Conservation (phyloP, 2,113 vertebrate genomes). For the Acrocephalus arundinaceus region DNA sequence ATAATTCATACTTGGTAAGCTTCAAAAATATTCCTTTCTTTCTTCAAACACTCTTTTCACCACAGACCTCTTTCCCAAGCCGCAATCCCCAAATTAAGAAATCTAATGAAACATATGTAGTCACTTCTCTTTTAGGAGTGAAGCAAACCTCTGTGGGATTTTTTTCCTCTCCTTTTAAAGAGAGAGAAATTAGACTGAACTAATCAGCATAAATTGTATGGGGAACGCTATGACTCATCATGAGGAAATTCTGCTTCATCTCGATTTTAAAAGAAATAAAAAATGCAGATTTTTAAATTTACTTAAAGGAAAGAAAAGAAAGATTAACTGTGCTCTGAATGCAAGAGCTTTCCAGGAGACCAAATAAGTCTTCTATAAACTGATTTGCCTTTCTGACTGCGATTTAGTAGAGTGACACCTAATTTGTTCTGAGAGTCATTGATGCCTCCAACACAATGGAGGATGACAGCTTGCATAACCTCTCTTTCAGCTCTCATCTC, state of each 20-base stretch:
- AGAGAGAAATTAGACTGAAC: conserved; percentile 49
- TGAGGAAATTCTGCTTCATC: conserved; percentile 50
- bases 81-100: conserved; percentile 42
- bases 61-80: background rate
- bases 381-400: conserved; percentile 78
- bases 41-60: background rate
- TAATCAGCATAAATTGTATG: conserved; percentile 39
- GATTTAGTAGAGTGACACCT: conserved; percentile 78
- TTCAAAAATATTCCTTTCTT: background rate
- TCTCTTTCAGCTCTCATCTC: conserved; percentile 81
- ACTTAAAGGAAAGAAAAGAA: conserved; percentile 52
- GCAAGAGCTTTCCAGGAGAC: conserved; percentile 66
- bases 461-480: conserved; percentile 80
- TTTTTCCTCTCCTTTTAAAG: background rate
- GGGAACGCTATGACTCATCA: conserved; percentile 13
- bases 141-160: conserved; percentile 9
- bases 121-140: background rate
- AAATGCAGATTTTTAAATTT: conserved; percentile 59
- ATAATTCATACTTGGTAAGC: background rate
- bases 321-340: conserved; percentile 70
- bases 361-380: conserved; percentile 78
- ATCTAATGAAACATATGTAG: conserved; percentile 7
- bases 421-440: conserved; percentile 79
- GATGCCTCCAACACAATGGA: conserved; percentile 77
- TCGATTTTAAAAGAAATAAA: conserved; percentile 41